Evolutionary conservation across 2,888 invertebrate species (phyloP), one percentile per base, ranked within the genome.

Genomic region (Steinernema scapterisci): DNA sequence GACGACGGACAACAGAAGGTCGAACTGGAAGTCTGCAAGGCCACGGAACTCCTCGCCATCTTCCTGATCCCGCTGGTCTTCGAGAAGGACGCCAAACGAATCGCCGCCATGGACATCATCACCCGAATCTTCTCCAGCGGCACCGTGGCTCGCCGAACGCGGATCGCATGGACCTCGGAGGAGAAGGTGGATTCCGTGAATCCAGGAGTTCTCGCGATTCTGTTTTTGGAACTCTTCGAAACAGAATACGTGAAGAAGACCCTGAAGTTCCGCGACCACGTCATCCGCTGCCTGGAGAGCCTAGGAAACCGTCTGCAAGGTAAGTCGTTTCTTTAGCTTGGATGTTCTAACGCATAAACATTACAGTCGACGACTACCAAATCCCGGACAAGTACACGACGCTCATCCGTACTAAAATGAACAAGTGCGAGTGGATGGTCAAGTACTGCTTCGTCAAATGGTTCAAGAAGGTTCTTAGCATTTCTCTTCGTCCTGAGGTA

Each of bases 401-500:
- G 9, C 27, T 63, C 6, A 9, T 63, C 31, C 63, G 63, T 31
- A 31, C 6, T 2, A 38, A 63, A 38, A 31, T 63, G 63, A 63
- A 31, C 31, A 3, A 27, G 9, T 63, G 31, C 19, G 63, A 63
- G n/a, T 63, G 63, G 63, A 38, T 63, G 63, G 63, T 63, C 16
- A 63, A 25, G 16, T 63, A n/a, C 31, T 21, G 27, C 16, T 63
- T 63, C 19, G 63, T 63, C 13, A 63, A 63, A n/a, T 63, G 63
- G 63, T 63, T 63, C 63, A 27, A 31, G 25, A 27, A 38, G 27
- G 9, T 13, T 13, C 27, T 63, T 2, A 31, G 63, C 63, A 5
- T 11, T 63, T 63, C 63, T 27, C 63, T 63, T 1, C 63, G 63
- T 31, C 63, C 63, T 27, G 63, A 63, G 63, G 63, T 63, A 31